These are phyloP conservation scores for Heliothis subflexa DNA, from an alignment of 1,140 invertebrate species.

Conservation along the genomic window DNA sequence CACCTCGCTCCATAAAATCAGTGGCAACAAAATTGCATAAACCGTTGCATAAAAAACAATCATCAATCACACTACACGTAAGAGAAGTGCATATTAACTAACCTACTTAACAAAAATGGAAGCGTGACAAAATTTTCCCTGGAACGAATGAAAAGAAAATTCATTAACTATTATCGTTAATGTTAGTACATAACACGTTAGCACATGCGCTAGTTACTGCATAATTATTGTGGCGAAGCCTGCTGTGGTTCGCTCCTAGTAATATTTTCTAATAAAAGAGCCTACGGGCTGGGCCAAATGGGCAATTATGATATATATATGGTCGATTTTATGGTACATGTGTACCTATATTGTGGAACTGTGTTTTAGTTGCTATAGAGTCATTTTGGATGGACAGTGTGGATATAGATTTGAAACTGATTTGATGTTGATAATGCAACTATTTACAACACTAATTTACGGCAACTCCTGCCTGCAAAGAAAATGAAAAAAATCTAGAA, in stretches of 20 bases:
- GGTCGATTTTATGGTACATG: conserved; percentile 26
- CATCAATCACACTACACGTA: too few relatives aligned
- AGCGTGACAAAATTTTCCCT: neutral
- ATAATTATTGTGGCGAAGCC: conserved; percentile 31
- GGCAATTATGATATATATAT: conserved; percentile 34
- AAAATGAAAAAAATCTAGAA: too few relatives aligned
- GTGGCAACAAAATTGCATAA: too few relatives aligned
- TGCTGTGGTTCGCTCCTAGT: neutral
- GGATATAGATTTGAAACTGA: too few relatives aligned
- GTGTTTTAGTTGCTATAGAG: neutral
- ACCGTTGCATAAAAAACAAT: too few relatives aligned
- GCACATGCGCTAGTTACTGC: conserved; percentile 27
- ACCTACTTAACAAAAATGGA: neutral
- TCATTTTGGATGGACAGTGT: neutral
- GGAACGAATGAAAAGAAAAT: conserved; percentile 11
- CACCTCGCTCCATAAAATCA: too few relatives aligned
- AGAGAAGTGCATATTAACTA: too few relatives aligned
- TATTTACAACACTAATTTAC: too few relatives aligned
- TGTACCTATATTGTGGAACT: neutral
- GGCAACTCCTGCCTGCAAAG: too few relatives aligned
- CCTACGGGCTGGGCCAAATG: conserved; percentile 24
- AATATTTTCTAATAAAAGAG: conserved; percentile 40
- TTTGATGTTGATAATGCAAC: too few relatives aligned
- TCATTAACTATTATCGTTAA: conserved; percentile 19
- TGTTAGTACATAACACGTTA: conserved; percentile 11